phyloP scores from a whole-genome alignment of 92 coral and sea anemone species.

The Zoanthus solanderi region DNA sequence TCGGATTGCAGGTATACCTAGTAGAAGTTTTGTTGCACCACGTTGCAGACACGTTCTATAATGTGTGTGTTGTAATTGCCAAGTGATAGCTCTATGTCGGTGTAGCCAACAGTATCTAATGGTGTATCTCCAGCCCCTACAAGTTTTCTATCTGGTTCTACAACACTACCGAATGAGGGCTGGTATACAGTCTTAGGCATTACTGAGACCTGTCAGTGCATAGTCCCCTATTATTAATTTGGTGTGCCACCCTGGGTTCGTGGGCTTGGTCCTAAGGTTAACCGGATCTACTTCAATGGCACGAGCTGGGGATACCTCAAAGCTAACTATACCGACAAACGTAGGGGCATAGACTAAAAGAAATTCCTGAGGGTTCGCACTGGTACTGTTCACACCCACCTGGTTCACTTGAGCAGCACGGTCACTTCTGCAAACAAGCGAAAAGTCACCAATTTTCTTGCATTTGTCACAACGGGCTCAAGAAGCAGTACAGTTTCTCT shows the following conservation, averaged over 20 bases:
- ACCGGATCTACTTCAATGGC: not conserved
- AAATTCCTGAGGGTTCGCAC: not conserved
- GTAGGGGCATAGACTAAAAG: not conserved
- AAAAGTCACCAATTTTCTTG: constrained; percentile 24
- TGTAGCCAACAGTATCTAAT: constrained; percentile 1
- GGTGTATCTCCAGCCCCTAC: constrained; percentile 54
- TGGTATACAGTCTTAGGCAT: constrained; percentile 50
- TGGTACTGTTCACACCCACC: not conserved
- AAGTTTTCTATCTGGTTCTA: constrained; percentile 55
- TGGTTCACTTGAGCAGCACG: not conserved
- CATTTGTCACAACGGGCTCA: constrained; percentile 49
- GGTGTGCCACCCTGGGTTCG: constrained; percentile 45
- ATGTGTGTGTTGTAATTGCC: constrained; percentile 23
- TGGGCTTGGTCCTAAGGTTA: not conserved
- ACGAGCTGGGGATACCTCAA: not conserved
- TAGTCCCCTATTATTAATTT: constrained; percentile 33
- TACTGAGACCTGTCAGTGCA: constrained; percentile 60
- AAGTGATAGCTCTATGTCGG: constrained; percentile 33
- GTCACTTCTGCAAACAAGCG: not conserved
- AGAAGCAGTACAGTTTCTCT: constrained; percentile 62
- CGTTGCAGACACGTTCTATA: constrained; percentile 42
- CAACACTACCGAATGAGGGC: constrained; percentile 42
- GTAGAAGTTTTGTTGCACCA: constrained; percentile 56
- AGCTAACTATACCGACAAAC: constrained; percentile 6
- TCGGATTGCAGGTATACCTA: constrained; percentile 57